Base-by-base conservation (phyloP, 1,140 invertebrate species). In the Platorchestia sp. region DNA sequence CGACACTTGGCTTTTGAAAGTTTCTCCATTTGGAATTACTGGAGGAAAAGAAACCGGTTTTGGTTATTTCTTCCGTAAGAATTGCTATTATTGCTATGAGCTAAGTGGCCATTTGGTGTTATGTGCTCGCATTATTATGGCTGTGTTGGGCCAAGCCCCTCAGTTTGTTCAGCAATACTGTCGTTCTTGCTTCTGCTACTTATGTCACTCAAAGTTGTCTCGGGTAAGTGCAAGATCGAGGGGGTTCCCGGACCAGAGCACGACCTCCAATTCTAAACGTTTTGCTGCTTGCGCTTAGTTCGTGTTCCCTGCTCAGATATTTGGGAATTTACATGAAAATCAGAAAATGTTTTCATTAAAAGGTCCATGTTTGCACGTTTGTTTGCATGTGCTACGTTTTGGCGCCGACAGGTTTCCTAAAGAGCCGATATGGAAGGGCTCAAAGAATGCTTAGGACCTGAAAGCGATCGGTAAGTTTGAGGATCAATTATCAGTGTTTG, bases 11-110 rank as follows among this genome's bases (percentile, higher is more conserved):
- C 91, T 93, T 93, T 93, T 93, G 91, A 47, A 93, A 93, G 91
- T 93, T 93, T 93, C 91, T 93, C 91, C 91, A 93, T 93, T 93
- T 93, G 91, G 45, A 93, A 93, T 93, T 93, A 93, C 91, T 93
- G 91, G 45, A 93, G 45, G 91, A 45, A 93, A 93, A 93, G 91
- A 45, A 93, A 47, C 91, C 43, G 91, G 91, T 45, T 93, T 93
- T 93, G 91, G 91, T 93, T 93, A 93, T 93, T 93, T 93, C 45
- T 93, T 93, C 45, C 43, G 91, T 93, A 45, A 93, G 91, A 93
- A 93, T 45, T 93, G 91, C 91, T 93, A 93, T 93, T 93, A 93
- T 93, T 93, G 91, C 45, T 93, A 93, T 93, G 91, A 93, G 91
- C 91, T 93, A 93, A 93, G 45, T 93, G 44, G 91, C 91, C 91